These are phyloP conservation scores for Punctoribates punctum DNA, from an alignment of 2,888 invertebrate genomes.

Conservation along the genomic window DNA sequence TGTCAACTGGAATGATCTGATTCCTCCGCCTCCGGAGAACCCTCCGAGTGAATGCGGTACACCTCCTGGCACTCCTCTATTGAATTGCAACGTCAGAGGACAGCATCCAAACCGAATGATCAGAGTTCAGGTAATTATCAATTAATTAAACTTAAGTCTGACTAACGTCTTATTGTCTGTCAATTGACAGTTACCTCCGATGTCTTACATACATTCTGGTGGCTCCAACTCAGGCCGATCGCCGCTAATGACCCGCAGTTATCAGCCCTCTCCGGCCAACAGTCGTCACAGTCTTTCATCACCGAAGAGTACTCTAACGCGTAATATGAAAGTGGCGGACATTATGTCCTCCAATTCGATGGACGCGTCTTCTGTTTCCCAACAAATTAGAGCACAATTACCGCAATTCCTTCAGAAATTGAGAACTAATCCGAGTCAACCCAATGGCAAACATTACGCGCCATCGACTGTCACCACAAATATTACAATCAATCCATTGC, in stretches of 20 bases:
- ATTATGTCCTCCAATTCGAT: constrained; percentile 15
- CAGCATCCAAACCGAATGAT: constrained; percentile 21
- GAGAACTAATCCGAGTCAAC: constrained; percentile 9
- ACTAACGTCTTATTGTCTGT: not conserved
- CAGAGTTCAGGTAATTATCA: constrained; percentile 31
- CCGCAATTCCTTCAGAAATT: constrained; percentile 36
- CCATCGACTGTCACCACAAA: constrained; percentile 38
- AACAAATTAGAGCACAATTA: constrained; percentile 36
- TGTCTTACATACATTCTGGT: constrained; percentile 33
- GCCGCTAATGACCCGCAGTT: constrained; percentile 44
- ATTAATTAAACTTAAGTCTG: not conserved
- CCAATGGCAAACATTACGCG: constrained; percentile 32
- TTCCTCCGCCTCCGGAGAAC: constrained; percentile 56
- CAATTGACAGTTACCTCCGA: constrained; percentile 21
- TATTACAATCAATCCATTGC: constrained; percentile 49
- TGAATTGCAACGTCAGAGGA: constrained; percentile 24
- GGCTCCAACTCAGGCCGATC: constrained; percentile 39
- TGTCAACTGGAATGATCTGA: constrained; percentile 53
- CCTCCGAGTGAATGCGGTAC: constrained; percentile 54
- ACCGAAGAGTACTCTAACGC: constrained; percentile 46
- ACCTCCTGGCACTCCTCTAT: constrained; percentile 49
- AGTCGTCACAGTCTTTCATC: constrained; percentile 46
- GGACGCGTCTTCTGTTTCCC: not conserved
- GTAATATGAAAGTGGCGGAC: constrained; percentile 37
- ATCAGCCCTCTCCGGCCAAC: constrained; percentile 46